These are phyloP conservation scores for Ferrisia virgata DNA, from an alignment of 2,888 invertebrate genomes.

Conservation along the genomic window DNA sequence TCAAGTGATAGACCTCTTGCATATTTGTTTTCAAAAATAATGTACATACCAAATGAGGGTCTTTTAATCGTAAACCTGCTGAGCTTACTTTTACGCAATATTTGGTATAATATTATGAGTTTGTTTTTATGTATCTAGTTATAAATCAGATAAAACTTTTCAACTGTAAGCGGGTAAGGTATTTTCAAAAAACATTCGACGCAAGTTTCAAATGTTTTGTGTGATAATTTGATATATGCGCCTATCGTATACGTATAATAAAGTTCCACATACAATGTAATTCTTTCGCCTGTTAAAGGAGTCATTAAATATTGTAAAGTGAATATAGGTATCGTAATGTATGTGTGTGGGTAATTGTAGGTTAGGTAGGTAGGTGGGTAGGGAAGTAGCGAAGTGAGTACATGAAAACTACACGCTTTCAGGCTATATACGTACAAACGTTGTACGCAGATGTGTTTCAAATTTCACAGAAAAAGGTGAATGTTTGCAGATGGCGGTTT, in stretches of 20 bases:
- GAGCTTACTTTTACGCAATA: not conserved
- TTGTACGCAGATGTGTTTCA: not conserved
- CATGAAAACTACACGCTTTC: not conserved
- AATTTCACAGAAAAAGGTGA: not conserved
- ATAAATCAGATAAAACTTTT: not conserved
- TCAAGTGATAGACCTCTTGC: not conserved
- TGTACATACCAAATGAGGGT: not conserved
- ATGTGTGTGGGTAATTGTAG: no score
- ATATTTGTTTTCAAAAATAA: not conserved
- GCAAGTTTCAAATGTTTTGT: not conserved
- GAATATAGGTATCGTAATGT: not conserved
- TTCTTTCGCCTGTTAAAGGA: not conserved
- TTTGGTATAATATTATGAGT: not conserved
- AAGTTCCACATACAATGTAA: not conserved
- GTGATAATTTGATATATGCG: not conserved
- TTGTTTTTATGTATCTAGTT: not conserved
- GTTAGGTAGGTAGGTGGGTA: no score
- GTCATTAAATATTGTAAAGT: not conserved
- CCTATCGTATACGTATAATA: no score
- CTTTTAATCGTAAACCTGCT: not conserved
- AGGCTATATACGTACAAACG: not conserved
- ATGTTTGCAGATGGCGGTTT: not conserved
- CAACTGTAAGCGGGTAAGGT: no score
- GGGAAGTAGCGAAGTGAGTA: no score
- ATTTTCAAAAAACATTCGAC: not conserved